Conservation (phyloP, 2,888 invertebrate species). For the Hydropsyche betteni region DNA sequence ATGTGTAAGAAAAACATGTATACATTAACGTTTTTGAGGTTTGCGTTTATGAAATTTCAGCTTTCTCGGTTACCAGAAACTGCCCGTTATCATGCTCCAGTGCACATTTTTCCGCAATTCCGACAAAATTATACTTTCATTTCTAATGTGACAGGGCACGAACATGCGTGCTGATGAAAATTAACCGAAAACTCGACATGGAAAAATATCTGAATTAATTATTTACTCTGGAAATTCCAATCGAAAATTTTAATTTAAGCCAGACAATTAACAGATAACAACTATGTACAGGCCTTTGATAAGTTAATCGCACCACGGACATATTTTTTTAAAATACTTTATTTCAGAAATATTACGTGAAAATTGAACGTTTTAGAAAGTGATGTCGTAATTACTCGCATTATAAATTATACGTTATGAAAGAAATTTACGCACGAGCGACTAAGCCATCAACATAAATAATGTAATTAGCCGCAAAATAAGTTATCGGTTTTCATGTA, state of each 20-base stretch:
- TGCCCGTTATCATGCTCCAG: slow-evolving; percentile 13
- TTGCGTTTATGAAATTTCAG: neutral
- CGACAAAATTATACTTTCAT: slow-evolving; percentile 22
- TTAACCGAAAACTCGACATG: slow-evolving; percentile 13
- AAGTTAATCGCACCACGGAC: too few species aligned
- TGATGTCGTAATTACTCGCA: too few species aligned
- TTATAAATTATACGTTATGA: too few species aligned
- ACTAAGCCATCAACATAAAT: too few species aligned
- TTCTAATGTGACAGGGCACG: slow-evolving; percentile 31
- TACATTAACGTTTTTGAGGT: neutral
- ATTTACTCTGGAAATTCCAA: neutral
- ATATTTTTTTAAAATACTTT: too few species aligned
- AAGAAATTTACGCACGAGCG: too few species aligned
- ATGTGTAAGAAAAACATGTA: too few species aligned
- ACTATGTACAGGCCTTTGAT: too few species aligned
- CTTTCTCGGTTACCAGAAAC: neutral
- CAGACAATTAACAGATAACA: neutral
- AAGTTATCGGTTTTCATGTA: too few species aligned
- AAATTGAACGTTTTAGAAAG: too few species aligned
- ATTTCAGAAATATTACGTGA: too few species aligned
- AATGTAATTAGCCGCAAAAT: too few species aligned
- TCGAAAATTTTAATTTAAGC: neutral
- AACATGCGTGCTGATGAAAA: slow-evolving; percentile 20
- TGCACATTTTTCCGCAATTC: slow-evolving; percentile 26
- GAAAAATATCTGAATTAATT: slow-evolving; percentile 15